Conservation (phyloP, 1,140 invertebrate genomes). For the Sesamia nonagrioides region DNA sequence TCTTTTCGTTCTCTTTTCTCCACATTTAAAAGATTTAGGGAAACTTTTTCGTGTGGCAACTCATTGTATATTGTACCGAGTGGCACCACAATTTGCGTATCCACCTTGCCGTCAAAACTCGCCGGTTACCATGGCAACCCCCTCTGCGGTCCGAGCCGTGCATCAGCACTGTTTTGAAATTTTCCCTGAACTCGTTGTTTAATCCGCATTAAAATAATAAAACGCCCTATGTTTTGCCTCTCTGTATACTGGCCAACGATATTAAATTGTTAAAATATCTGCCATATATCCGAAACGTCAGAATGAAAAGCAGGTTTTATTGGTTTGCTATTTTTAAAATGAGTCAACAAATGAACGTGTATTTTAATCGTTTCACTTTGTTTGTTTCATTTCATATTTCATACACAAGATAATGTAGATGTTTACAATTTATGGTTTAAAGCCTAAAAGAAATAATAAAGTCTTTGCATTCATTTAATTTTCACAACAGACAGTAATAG, state of each 20-base stretch:
- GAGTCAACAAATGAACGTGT: slow-evolving; percentile 19
- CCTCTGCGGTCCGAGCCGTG: slow-evolving; percentile 73
- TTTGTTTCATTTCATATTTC: background rate
- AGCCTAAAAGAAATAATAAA: background rate
- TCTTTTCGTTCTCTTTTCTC: background rate
- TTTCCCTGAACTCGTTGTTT: slow-evolving; percentile 73
- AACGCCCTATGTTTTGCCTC: slow-evolving; percentile 68
- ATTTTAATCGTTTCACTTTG: slow-evolving; percentile 20
- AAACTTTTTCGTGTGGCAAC: slow-evolving; percentile 28
- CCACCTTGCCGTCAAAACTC: slow-evolving; percentile 71
- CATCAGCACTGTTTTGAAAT: slow-evolving; percentile 76
- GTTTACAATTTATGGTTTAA: background rate
- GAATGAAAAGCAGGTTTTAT: slow-evolving; percentile 45
- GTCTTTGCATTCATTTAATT: background rate
- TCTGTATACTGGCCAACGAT: slow-evolving; percentile 39
- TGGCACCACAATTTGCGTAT: slow-evolving; percentile 69
- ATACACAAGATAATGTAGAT: background rate
- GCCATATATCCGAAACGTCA: slow-evolving; percentile 50
- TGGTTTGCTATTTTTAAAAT: slow-evolving; percentile 44
- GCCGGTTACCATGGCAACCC: slow-evolving; percentile 80
- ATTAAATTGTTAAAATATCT: slow-evolving; percentile 66
- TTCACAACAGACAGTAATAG: background rate
- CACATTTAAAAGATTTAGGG: background rate
- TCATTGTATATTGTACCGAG: slow-evolving; percentile 35
- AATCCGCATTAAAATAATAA: slow-evolving; percentile 83